Evolutionary conservation across 1,140 invertebrate genomes (phyloP), one percentile per base, ranked within the genome.

Genomic region (Bombus consobrinus): DNA sequence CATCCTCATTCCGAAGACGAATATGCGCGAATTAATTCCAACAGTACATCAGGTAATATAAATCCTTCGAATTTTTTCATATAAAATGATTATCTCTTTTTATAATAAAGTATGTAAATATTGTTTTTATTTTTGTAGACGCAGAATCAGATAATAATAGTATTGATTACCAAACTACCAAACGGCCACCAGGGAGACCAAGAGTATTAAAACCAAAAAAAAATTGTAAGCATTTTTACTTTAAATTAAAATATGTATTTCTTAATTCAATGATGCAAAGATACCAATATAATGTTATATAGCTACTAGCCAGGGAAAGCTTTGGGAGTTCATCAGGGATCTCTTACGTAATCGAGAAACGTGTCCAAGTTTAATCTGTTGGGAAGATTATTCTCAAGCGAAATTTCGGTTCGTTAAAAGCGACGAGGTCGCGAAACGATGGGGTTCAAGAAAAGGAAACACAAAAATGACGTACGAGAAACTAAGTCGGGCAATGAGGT

Each of bases 381-480:
- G 98, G 98, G 98, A 98, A 93, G 97, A 98, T 94, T 97, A 97
- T 90, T 96, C 97, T 41, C 96, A 97, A 87, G 98, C 98, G 1
- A 97, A 98, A 85, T 99, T 99, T 95, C 97, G 98, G 78, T 98
- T 99, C 88, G 98, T 98, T 2, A 97, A 98, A 89, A 98, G 97
- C n/a, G 98, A 98, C 88, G 97, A 98, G 92, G 97, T 99, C 4
- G 98, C 98, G 2, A 97, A 98, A 91, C 96, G 98, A 83, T 99
- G 98, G 98, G 98, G 98, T 0, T 96, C 96, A 41, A 96, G 97
- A 91, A 98, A 98, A 93, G 97, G 98, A 92, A 99, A 99, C 93
- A 97, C 97, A 43, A 97, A 97, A 92, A 99, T 99, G 98, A 98
- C 97, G 32, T 99, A 99, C 93, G 98, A 99, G 93, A 99, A 99